phyloP scores from a whole-genome alignment of 2,797 vertebrate genomes.

The Rhinatrema bivittatum region DNA sequence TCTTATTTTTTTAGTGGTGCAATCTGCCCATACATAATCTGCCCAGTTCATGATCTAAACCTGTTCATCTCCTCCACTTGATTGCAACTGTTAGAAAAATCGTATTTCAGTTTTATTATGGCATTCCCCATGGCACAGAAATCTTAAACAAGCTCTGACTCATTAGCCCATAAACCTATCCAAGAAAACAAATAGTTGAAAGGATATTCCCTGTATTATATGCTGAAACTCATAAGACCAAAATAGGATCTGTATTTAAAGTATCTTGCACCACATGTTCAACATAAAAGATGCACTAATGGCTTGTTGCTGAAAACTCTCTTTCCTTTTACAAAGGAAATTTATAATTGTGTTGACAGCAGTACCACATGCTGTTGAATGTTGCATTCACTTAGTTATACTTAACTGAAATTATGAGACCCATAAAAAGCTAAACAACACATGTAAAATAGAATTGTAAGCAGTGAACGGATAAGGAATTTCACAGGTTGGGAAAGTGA shows the following conservation, averaged over 20 bases:
- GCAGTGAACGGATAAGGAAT: fast-evolving
- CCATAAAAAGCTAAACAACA: too few relatives aligned
- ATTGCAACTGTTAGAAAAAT: fast-evolving
- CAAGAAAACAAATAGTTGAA: neutral
- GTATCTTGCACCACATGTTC: constrained; percentile 1
- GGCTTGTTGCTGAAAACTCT: constrained; percentile 16
- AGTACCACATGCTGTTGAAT: constrained; percentile 12
- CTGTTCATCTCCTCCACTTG: fast-evolving
- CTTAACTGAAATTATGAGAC: neutral
- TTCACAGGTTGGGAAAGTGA: fast-evolving
- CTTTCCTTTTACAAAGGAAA: constrained; percentile 19
- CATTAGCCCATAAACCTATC: neutral
- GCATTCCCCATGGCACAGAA: fast-evolving
- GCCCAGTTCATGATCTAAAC: fast-evolving
- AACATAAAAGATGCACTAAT: neutral
- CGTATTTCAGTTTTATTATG: fast-evolving
- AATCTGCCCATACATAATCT: too few relatives aligned
- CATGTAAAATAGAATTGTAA: fast-evolving
- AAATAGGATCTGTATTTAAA: constrained; percentile 3
- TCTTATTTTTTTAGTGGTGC: too few relatives aligned
- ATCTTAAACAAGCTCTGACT: fast-evolving
- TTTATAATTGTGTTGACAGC: constrained; percentile 19
- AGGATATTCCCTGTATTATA: neutral
- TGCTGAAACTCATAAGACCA: constrained; percentile 2
- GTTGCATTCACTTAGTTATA: neutral